These are phyloP conservation scores for Colaptes auratus DNA, from an alignment of 2,113 vertebrate genomes.

Conservation along the genomic window DNA sequence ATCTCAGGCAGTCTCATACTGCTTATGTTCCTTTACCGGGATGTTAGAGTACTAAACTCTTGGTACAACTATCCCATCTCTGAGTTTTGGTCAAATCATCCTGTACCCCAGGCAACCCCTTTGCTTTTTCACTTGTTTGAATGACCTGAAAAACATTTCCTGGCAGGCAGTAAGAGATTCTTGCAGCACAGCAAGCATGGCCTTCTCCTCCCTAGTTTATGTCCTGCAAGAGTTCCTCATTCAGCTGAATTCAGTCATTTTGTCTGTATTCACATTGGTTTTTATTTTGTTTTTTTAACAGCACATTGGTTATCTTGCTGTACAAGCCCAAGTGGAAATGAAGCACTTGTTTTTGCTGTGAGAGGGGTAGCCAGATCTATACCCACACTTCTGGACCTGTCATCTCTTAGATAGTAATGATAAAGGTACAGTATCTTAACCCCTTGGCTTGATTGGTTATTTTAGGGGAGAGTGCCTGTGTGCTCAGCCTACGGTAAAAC, in stretches of 20 bases:
- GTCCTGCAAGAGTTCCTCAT: background rate
- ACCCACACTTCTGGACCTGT: background rate
- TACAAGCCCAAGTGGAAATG: background rate
- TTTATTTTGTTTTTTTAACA: background rate
- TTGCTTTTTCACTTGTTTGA: background rate
- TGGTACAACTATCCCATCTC: background rate
- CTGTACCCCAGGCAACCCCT: background rate
- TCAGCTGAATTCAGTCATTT: background rate
- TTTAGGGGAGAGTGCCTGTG: background rate
- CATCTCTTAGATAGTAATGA: slow-evolving; percentile 16
- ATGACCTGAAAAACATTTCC: background rate
- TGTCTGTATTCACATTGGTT: background rate
- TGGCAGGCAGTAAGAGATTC: background rate
- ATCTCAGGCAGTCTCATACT: background rate
- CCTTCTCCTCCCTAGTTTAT: background rate
- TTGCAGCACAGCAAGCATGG: background rate
- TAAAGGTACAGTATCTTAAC: slow-evolving; percentile 31
- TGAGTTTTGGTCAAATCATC: background rate
- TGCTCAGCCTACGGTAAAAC: background rate
- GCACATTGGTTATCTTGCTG: background rate
- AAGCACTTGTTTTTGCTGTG: slow-evolving; percentile 1
- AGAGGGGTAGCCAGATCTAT: background rate
- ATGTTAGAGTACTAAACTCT: background rate
- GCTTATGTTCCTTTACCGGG: background rate
- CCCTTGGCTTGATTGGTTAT: background rate